These are phyloP conservation scores for Acronicta alni DNA, from an alignment of 2,888 invertebrate species.

Conservation along the genomic window DNA sequence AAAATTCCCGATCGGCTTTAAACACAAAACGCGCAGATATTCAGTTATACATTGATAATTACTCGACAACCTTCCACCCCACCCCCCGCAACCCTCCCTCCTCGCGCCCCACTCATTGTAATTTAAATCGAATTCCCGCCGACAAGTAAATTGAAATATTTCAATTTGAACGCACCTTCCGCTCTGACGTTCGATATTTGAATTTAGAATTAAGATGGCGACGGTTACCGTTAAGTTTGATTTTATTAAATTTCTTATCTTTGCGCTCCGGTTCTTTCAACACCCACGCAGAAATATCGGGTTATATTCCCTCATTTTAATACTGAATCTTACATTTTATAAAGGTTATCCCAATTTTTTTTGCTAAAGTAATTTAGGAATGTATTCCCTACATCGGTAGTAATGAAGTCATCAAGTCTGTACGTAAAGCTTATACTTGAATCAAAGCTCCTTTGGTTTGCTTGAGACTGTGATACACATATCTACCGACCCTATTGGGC, in stretches of 20 bases:
- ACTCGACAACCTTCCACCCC: constrained; percentile 51
- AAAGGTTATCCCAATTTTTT: not conserved
- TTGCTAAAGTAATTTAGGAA: too few species aligned
- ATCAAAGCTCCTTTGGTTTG: too few species aligned
- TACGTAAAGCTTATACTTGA: too few species aligned
- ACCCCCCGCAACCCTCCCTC: constrained; percentile 37
- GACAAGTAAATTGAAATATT: constrained; percentile 88
- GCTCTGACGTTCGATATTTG: constrained; percentile 70
- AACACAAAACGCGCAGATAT: constrained; percentile 73
- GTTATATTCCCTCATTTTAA: not conserved
- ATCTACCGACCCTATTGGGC: too few species aligned
- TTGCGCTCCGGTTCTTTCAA: too few species aligned
- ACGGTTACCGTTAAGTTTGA: constrained; percentile 50
- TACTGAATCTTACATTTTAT: not conserved
- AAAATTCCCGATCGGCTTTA: constrained; percentile 57
- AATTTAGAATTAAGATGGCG: constrained; percentile 79
- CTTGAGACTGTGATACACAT: too few species aligned
- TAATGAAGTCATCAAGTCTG: too few species aligned
- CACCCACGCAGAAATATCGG: not conserved
- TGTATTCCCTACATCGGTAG: too few species aligned
- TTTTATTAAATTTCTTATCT: constrained; percentile 1
- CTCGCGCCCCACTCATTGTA: constrained; percentile 78
- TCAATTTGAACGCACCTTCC: constrained; percentile 83
- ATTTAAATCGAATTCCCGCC: constrained; percentile 88
- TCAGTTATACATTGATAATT: constrained; percentile 85